Evolutionary conservation across 2,797 vertebrate species (phyloP).

Genomic region (Argentina silus): DNA sequence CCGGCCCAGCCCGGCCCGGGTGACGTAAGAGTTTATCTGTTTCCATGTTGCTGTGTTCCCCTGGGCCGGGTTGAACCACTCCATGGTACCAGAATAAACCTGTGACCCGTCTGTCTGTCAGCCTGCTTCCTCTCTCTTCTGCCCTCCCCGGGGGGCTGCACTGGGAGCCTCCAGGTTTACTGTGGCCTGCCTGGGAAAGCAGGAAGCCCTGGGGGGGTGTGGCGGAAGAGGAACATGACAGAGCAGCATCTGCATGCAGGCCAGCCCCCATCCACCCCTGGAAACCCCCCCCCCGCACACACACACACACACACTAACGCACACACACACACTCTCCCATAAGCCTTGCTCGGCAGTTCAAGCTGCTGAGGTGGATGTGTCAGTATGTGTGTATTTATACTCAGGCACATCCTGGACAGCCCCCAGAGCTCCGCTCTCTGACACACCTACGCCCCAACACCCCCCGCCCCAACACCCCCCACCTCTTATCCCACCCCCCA

Average conservation of each 20-base stretch:
- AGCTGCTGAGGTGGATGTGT: too few species aligned
- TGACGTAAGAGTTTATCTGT: constrained; percentile 21
- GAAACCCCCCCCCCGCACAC: too few species aligned
- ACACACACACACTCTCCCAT: too few species aligned
- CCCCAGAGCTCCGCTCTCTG: not conserved
- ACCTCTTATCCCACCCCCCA: not conserved
- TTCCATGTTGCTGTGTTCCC: constrained; percentile 36
- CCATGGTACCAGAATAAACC: constrained; percentile 52
- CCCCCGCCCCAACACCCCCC: not conserved
- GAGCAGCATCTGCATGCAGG: not conserved
- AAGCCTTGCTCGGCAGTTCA: not conserved
- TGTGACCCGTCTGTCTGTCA: not conserved
- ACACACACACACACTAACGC: too few species aligned
- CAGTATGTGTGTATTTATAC: not conserved
- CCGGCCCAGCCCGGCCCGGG: not conserved
- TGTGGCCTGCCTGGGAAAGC: not conserved
- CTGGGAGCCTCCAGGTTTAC: not conserved
- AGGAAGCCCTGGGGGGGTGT: constrained; percentile 11
- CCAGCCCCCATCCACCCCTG: not conserved
- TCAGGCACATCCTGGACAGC: not conserved
- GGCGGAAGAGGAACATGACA: constrained; percentile 51
- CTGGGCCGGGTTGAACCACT: constrained; percentile 42
- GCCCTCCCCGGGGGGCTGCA: not conserved
- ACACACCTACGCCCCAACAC: too few species aligned
- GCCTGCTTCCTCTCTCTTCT: not conserved